These are phyloP conservation scores for Phalera bucephala DNA, from an alignment of 2,888 invertebrate species.

Conservation along the genomic window DNA sequence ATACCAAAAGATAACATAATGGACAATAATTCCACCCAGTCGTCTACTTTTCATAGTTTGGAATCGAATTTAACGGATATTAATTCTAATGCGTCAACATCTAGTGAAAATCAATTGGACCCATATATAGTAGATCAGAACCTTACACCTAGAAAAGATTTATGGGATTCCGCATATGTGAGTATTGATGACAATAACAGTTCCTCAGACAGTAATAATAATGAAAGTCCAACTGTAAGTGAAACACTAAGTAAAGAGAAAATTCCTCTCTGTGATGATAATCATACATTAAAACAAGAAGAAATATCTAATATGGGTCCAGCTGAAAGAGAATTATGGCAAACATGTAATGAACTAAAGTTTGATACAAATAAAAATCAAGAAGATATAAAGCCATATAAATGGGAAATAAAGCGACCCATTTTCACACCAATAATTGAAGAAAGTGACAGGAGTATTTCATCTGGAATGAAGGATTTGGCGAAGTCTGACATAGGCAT, in stretches of 20 bases:
- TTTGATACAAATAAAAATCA: slow-evolving; percentile 33
- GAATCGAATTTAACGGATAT: slow-evolving; percentile 51
- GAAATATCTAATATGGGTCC: slow-evolving; percentile 67
- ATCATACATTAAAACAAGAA: slow-evolving; percentile 36
- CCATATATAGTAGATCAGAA: slow-evolving; percentile 39
- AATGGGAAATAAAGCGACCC: slow-evolving; percentile 55
- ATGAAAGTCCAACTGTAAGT: slow-evolving; percentile 46
- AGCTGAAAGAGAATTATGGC: slow-evolving; percentile 74
- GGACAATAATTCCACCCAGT: slow-evolving; percentile 27
- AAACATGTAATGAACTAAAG: slow-evolving; percentile 56
- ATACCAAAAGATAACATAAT: slow-evolving; percentile 24
- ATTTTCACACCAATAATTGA: slow-evolving; percentile 72
- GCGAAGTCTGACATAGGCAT: slow-evolving; percentile 26
- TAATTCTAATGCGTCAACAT: slow-evolving; percentile 39
- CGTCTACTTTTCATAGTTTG: slow-evolving; percentile 57
- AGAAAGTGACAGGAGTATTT: slow-evolving; percentile 65
- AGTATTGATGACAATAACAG: slow-evolving; percentile 78
- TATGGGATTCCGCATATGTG: slow-evolving; percentile 80
- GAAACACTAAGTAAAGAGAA: slow-evolving; percentile 52
- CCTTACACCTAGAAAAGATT: slow-evolving; percentile 64
- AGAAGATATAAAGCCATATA: slow-evolving; percentile 49
- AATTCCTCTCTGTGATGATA: slow-evolving; percentile 39
- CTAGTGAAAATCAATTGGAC: slow-evolving; percentile 39
- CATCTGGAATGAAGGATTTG: slow-evolving; percentile 50
- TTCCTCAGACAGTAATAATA: slow-evolving; percentile 70